Percentiles rank a stretch among this genome's conserved stretches.
These are phyloP conservation scores for Macropis europaea DNA, from an alignment of 2,888 invertebrate species.

Conservation along the genomic window DNA sequence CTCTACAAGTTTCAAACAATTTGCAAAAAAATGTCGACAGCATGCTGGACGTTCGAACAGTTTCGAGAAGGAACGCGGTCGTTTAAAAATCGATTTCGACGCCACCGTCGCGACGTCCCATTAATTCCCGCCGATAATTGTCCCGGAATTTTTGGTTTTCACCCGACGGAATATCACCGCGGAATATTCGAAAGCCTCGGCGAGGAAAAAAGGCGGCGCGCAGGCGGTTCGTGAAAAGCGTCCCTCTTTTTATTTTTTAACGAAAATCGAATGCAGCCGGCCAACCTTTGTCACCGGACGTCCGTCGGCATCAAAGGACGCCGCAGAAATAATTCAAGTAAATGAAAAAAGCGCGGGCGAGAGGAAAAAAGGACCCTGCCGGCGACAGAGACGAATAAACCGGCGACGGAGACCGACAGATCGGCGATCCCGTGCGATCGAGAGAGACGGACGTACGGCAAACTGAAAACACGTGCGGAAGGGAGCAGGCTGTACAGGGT, in stretches of 20 bases:
- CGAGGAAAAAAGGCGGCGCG: neutral
- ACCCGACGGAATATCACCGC: neutral
- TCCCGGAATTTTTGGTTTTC: neutral
- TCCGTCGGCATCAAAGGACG: constrained; percentile 38
- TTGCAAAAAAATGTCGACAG: no score
- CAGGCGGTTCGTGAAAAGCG: neutral
- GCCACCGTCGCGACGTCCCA: neutral
- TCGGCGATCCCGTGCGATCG: neutral
- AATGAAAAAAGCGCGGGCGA: constrained; percentile 16
- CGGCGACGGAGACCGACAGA: neutral
- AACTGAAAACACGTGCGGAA: no score
- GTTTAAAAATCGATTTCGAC: neutral
- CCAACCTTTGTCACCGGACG: constrained; percentile 29
- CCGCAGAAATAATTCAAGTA: constrained; percentile 41
- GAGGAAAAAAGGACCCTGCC: neutral
- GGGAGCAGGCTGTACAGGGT: no score
- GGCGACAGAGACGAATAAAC: neutral
- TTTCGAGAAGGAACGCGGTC: no score
- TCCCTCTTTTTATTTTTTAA: neutral
- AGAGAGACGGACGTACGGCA: no score
- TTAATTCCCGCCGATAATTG: neutral
- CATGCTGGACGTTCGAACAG: no score
- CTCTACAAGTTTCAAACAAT: no score
- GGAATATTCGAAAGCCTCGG: no score
- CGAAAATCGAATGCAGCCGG: constrained; percentile 43